Evolutionary conservation across 2,888 invertebrate species (phyloP).

Genomic region (Oscheius onirici): DNA sequence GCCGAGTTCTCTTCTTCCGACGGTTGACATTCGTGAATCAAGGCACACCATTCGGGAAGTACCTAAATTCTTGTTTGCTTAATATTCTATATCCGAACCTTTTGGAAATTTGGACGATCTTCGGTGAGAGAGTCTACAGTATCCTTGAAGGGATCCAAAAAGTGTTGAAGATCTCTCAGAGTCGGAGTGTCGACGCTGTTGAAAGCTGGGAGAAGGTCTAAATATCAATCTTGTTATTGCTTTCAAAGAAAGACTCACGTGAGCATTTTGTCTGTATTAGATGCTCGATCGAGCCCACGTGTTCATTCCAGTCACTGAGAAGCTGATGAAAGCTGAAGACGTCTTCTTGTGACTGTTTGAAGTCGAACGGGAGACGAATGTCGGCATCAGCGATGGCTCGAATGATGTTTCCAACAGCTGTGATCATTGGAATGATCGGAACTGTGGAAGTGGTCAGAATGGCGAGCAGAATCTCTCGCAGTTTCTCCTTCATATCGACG

Average conservation of each 20-base stretch:
- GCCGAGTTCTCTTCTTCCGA: constrained; percentile 44
- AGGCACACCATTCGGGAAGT: constrained; percentile 52
- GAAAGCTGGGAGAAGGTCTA: constrained; percentile 32
- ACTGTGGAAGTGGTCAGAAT: constrained; percentile 39
- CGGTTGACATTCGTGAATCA: constrained; percentile 50
- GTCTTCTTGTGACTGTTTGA: constrained; percentile 35
- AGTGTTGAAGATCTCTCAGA: constrained; percentile 56
- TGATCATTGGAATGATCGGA: constrained; percentile 43
- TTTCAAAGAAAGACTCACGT: background rate
- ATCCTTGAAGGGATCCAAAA: constrained; percentile 64
- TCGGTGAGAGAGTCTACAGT: constrained; percentile 49
- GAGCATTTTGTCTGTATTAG: constrained; percentile 28
- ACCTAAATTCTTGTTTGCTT: constrained; percentile 23
- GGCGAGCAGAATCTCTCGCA: constrained; percentile 43
- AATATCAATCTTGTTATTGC: background rate
- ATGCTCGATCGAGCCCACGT: constrained; percentile 31
- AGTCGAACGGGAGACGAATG: constrained; percentile 44
- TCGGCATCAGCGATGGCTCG: constrained; percentile 18
- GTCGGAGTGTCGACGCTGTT: constrained; percentile 34
- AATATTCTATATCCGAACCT: background rate
- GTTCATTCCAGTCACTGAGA: constrained; percentile 47
- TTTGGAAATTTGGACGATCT: constrained; percentile 48
- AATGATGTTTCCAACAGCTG: constrained; percentile 36
- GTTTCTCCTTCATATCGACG: constrained; percentile 40
- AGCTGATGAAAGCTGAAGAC: constrained; percentile 45